Evolutionary conservation across 2,888 invertebrate species (phyloP), one percentile per base, ranked within the genome.

Genomic region (Ectropis crepuscularia): DNA sequence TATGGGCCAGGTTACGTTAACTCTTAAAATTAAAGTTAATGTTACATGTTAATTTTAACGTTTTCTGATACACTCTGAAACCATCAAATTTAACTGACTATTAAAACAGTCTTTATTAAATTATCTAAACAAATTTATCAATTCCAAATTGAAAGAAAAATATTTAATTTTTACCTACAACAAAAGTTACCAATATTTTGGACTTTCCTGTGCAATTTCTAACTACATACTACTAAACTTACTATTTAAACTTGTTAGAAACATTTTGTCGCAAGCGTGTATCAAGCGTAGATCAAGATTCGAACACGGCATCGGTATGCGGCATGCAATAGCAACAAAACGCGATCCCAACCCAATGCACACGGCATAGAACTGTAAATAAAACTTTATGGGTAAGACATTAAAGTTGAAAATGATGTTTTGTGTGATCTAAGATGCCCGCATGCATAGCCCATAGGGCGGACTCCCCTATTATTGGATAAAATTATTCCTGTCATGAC

Each of bases 401-500:
- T 36, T 67, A 67, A 65, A 59, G 59, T 59, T 53, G 8, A 70
- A 16, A 5, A 47, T 63, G 43, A 48, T 6, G 11, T 11, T 45
- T 39, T 46, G 8, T 43, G 12, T 49, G 11, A 38, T 55, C 6
- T 12, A 58, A 61, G 49, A 65, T 16, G 75, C 90, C 89, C 89
- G 89, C 86, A 89, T 88, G 74, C 76, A 55, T 69, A 53, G 62
- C 63, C 60, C 71, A 54, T 74, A 79, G 78, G 85, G 83, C 78
- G 78, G 75, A 72, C 76, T 80, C 83, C 86, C 85, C 85, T 85
- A 83, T 86, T 87, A 86, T 87, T 87, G 84, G 82, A 85, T 75
- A 74, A 78, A 82, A 88, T 88, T 87, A 87, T 86, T 82, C 75
- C 82, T 83, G 78, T 82, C 83, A 82, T 80, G 79, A 77, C 74